Base-by-base conservation (phyloP, 2,113 vertebrate species). In the Sceloporus undulatus region DNA sequence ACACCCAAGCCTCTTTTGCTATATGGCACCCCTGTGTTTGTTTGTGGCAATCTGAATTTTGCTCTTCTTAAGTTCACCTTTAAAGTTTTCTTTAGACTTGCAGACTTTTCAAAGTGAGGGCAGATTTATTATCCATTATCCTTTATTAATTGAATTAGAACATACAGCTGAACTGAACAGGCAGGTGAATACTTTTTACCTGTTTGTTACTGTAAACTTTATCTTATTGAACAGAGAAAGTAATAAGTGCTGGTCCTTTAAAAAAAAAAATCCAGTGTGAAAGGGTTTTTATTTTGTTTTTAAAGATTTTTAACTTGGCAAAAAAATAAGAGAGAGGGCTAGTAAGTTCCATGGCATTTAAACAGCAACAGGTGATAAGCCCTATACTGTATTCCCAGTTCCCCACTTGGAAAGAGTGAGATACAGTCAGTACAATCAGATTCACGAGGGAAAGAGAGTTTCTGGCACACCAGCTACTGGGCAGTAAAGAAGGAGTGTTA, bases 331-430 rank as follows among this genome's bases (percentile, higher is more conserved):
- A 56, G 40, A 29, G 6, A 2, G 70, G 7, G 7, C 2, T 29
- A n/a, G 38, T 40, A 82, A 62, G 34, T 76, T 0, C 6, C 73
- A 52, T 18, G 8, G 54, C 13, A 76, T 75, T 76, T 23, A 27
- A 66, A 34, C 10, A 65, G 54, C 23, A 48, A 87, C 38, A 42
- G 6, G 34, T 23, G 18, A 79, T 54, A 40, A 62, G 81, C 48
- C 38, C n/a, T 83, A 52, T 80, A 29, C n/a, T 83, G 40, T 80
- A 29, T 83, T 88, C 54, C 78, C 70, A 25, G 9, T 54, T 84
- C 89, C 76, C n/a, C 65, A 85, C 87, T 91, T 90, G 87, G 34
- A 18, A 13, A 62, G n/a, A 34, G 79, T 87, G 75, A 73, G 16
- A 25, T 84, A 48, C 56, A 85, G 62, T 70, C 7, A 74, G 27